Evolutionary conservation across 2,797 vertebrate genomes (phyloP).

Genomic region (Brachymystax lenok): DNA sequence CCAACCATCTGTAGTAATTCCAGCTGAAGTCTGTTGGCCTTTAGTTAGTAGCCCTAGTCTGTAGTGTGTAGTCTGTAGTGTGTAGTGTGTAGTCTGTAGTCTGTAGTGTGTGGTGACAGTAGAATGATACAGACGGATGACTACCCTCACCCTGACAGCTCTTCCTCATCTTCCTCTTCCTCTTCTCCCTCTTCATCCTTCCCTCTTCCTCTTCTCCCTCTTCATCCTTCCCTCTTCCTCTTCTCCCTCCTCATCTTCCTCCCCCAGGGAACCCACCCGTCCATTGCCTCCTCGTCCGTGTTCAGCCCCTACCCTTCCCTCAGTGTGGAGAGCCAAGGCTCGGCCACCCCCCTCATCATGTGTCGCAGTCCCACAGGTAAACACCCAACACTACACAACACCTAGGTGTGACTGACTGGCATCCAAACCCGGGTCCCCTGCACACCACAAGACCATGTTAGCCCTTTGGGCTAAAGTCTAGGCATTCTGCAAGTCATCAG

Average conservation of each 20-base stretch:
- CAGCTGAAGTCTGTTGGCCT: neutral
- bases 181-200: no score
- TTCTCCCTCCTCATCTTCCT: neutral
- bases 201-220: no score
- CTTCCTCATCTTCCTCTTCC: neutral
- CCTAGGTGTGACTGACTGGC: no score
- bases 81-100: no score
- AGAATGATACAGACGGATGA: neutral
- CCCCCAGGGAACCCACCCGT: slow-evolving; percentile 82
- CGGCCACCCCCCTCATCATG: slow-evolving; percentile 88
- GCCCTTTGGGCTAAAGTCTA: no score
- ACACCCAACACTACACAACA: neutral
- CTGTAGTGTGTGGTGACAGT: neutral
- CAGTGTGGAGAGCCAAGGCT: slow-evolving; percentile 80
- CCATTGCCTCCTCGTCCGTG: slow-evolving; percentile 78
- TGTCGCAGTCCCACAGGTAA: slow-evolving; percentile 91
- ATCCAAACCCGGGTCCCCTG: no score
- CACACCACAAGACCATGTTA: no score
- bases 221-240: neutral
- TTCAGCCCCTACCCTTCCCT: slow-evolving; percentile 83
- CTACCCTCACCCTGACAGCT: neutral
- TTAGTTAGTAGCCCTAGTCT: neutral
- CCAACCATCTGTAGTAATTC: neutral
- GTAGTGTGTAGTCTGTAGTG: neutral
- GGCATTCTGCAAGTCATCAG: no score